These are phyloP conservation scores for Leptinotarsa juncta DNA, from an alignment of 2,888 invertebrate genomes.

Conservation along the genomic window DNA sequence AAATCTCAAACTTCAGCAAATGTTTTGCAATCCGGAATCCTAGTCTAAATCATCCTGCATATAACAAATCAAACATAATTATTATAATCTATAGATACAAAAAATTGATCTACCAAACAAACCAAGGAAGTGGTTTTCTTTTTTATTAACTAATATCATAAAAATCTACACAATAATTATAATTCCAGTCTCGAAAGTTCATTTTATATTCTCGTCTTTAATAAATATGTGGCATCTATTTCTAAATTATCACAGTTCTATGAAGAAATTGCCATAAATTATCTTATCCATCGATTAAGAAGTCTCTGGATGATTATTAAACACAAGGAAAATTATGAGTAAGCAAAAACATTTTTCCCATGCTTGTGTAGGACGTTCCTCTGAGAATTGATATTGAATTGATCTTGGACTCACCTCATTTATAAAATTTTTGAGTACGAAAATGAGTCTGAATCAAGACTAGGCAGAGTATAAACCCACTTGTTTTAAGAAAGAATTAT, in stretches of 20 bases:
- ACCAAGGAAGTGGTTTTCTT: slow-evolving; percentile 27
- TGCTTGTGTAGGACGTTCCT: too few species aligned
- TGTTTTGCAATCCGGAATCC: background rate
- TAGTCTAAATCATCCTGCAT: slow-evolving; percentile 13
- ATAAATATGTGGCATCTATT: slow-evolving; percentile 50
- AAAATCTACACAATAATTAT: slow-evolving; percentile 16
- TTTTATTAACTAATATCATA: background rate
- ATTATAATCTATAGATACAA: slow-evolving; percentile 25
- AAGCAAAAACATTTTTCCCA: too few species aligned
- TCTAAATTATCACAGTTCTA: slow-evolving; percentile 49
- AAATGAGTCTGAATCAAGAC: too few species aligned
- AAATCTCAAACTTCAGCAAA: background rate
- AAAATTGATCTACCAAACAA: slow-evolving; percentile 42
- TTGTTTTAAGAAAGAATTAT: too few species aligned
- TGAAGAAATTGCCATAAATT: slow-evolving; percentile 24
- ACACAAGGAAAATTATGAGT: too few species aligned
- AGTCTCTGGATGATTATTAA: background rate
- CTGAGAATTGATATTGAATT: too few species aligned
- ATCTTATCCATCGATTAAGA: background rate
- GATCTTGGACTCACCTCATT: too few species aligned
- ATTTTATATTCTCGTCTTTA: slow-evolving; percentile 37
- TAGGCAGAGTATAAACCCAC: too few species aligned
- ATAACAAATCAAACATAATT: slow-evolving; percentile 34
- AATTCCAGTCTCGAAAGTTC: slow-evolving; percentile 23
- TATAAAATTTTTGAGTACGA: too few species aligned